Conservation (phyloP, 2,113 vertebrate species). For the Lagenorhynchus albirostris region DNA sequence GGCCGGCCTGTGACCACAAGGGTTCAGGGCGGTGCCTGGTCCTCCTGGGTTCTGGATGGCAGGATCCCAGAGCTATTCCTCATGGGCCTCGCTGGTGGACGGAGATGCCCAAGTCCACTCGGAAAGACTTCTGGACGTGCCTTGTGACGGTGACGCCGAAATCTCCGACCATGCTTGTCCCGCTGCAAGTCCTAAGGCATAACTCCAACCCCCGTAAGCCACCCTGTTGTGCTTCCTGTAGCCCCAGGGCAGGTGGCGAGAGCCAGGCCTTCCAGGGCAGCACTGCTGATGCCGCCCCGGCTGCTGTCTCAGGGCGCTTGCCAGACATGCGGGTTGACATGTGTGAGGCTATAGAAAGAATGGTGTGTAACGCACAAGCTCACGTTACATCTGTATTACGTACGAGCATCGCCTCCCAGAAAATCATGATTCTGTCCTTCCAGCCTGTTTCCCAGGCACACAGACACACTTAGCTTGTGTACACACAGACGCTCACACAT, state of each 20-base stretch:
- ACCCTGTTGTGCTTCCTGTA: background rate
- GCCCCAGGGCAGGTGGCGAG: background rate
- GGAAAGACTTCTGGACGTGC: background rate
- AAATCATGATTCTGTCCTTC: background rate
- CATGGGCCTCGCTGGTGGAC: background rate
- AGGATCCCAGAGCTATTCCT: background rate
- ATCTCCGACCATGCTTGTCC: accelerated
- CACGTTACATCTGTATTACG: background rate
- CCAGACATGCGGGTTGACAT: accelerated
- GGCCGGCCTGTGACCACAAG: background rate
- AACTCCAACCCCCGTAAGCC: background rate
- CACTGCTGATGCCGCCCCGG: background rate
- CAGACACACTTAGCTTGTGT: no score
- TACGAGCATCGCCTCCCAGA: background rate
- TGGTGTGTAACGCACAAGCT: accelerated
- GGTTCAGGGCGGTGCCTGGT: background rate
- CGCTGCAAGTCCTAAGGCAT: accelerated
- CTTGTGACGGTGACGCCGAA: accelerated
- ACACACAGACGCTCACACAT: background rate
- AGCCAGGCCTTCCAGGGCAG: accelerated
- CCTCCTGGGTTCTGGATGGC: background rate
- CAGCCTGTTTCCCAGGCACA: background rate
- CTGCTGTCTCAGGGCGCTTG: accelerated
- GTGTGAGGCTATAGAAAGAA: no score
- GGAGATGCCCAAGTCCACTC: background rate